These are phyloP conservation scores for Peucedramus taeniatus DNA, from an alignment of 2,113 vertebrate genomes.

Conservation along the genomic window DNA sequence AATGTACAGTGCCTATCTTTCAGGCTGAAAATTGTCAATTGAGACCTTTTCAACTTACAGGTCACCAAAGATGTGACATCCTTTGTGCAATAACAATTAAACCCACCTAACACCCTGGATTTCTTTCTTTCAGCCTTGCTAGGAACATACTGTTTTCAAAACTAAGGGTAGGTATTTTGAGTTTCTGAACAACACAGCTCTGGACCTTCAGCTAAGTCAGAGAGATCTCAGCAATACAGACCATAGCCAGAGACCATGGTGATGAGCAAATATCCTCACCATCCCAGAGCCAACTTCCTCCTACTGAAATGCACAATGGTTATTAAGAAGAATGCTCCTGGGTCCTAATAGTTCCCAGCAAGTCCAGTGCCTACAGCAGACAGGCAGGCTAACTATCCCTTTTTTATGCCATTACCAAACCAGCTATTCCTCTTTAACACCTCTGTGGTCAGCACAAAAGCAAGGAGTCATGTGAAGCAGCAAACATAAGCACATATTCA, in stretches of 20 bases:
- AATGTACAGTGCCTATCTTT: background rate
- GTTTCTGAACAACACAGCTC: background rate
- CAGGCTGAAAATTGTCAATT: background rate
- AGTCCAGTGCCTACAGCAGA: background rate
- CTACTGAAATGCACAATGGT: background rate
- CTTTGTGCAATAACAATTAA: background rate
- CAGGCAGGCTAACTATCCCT: background rate
- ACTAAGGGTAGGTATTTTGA: background rate
- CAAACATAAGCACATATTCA: background rate
- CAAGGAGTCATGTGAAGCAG: background rate
- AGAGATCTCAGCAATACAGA: background rate
- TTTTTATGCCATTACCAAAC: background rate
- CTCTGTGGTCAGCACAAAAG: conserved; percentile 12
- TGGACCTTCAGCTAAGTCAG: background rate
- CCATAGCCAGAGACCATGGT: background rate
- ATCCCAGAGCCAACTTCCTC: background rate
- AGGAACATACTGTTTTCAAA: background rate
- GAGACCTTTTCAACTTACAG: background rate
- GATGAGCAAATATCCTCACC: background rate
- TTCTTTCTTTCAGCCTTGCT: background rate
- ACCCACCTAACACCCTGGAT: background rate
- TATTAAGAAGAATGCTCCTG: background rate
- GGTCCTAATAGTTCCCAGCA: background rate
- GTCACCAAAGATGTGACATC: background rate
- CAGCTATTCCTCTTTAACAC: conserved; percentile 24